A percentile compares a stretch with the other conserved stretches of the same genome.
Conservation (phyloP, 2,113 vertebrate species). For the Aldabrachelys gigantea region DNA sequence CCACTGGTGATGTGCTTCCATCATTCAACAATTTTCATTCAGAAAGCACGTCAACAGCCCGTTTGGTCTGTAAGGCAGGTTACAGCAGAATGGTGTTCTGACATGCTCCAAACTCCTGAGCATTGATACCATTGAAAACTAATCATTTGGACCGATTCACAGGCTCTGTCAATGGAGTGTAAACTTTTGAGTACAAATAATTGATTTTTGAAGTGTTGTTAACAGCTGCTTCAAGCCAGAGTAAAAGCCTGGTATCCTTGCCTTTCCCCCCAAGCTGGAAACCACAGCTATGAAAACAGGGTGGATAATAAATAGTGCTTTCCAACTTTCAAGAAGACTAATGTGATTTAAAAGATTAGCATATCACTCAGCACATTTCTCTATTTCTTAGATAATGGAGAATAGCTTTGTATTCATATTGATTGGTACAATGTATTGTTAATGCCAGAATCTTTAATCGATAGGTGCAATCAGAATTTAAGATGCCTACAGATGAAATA, state of each 20-base stretch:
- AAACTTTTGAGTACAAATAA: slow-evolving; percentile 16
- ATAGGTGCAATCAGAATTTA: no score
- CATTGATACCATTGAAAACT: background rate
- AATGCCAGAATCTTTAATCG: background rate
- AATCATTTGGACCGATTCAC: background rate
- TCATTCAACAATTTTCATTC: background rate
- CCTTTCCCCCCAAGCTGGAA: background rate
- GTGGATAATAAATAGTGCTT: slow-evolving; percentile 12
- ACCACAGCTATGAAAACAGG: slow-evolving; percentile 13
- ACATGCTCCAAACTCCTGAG: background rate
- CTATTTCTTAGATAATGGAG: background rate
- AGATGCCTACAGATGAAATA: background rate
- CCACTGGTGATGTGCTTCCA: background rate
- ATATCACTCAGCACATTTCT: background rate
- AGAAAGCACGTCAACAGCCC: background rate
- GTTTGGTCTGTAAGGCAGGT: background rate
- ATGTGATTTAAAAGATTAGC: background rate
- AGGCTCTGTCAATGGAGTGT: background rate
- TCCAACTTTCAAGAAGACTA: background rate
- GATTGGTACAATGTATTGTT: rapidly evolving
- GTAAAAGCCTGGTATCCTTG: slow-evolving; percentile 1
- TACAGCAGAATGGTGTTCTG: background rate
- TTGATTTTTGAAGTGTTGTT: background rate
- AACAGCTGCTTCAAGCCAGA: slow-evolving; percentile 22
- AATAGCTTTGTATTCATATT: rapidly evolving